Base-by-base conservation (phyloP, 2,888 invertebrate genomes). In the Ochropleura plecta region DNA sequence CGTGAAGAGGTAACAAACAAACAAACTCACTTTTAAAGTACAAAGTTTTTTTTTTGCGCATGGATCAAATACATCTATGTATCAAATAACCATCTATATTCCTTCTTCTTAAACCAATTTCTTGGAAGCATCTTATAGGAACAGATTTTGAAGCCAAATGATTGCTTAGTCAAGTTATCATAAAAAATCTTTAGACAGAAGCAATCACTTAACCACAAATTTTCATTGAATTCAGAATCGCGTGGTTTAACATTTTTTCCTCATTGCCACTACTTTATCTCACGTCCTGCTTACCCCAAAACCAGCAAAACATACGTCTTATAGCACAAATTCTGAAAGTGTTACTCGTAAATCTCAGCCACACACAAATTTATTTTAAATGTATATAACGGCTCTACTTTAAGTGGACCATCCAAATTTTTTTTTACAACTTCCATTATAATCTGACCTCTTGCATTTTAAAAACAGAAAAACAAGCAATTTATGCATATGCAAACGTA, bases 301-400 rank as follows among this genome's bases (percentile, higher is more conserved):
- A 60, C 0, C 42, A 46, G 7, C 2, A 51, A 69, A 55, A 60
- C 20, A 40, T 60, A 69, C 66, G 40, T 69, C 62, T 57, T 51
- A 68, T 48, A 66, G 40, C 66, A 74, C 65, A 79, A 65, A 72
- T 69, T 71, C 76, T 49, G 57, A 81, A 84, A 86, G 72, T 86
- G 66, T 78, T 76, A 78, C 76, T 3, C 70, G 14, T 62, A 73
- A 63, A 66, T 70, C 59, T n/a, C 53, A 59, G 16, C 10, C 62
- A 8, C 48, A 40, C 42, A 40, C 0, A 77, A 16, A 81, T 48
- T 53, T 59, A 20, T 64, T 82, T 3, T 20, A 63, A 67, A 42
- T 74, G 68, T 84, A 77, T 66, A 46, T 20, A 65, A 80, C 64
- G 44, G 6, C 3, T 70, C 70, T 16, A 40, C 12, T 60, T 74